Evolutionary conservation across 2,113 vertebrate species (phyloP).

Genomic region (Oostethus manadensis): DNA sequence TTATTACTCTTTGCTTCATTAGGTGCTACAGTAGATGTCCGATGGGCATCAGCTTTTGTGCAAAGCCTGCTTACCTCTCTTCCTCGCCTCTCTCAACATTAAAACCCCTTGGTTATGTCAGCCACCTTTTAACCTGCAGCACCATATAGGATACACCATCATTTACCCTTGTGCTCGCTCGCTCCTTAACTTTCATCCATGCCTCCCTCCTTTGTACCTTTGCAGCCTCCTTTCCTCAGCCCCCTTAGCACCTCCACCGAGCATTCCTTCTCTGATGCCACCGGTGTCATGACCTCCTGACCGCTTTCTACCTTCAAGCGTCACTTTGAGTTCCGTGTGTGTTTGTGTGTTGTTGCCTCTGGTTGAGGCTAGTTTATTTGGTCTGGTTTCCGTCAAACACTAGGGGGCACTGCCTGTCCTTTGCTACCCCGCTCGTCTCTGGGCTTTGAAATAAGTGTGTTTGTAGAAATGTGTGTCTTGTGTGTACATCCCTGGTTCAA

Average conservation of each 20-base stretch:
- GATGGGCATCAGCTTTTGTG: conserved; percentile 61
- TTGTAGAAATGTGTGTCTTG: conserved; percentile 38
- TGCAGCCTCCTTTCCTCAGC: conserved; percentile 6
- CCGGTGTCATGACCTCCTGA: conserved; percentile 43
- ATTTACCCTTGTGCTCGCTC: neutral
- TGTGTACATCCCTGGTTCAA: conserved; percentile 9
- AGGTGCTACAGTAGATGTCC: too few species aligned
- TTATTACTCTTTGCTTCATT: too few species aligned
- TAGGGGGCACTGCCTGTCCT: conserved; percentile 99
- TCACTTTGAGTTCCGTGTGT: conserved; percentile 18
- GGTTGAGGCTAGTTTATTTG: conserved; percentile 63
- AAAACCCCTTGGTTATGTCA: conserved; percentile 70
- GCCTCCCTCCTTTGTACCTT: conserved; percentile 10
- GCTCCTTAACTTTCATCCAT: neutral
- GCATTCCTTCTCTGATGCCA: conserved; percentile 49
- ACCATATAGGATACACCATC: neutral
- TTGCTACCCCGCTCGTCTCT: conserved; percentile 67
- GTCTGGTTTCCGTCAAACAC: conserved; percentile 80
- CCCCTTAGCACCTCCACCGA: conserved; percentile 8
- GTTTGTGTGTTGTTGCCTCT: conserved; percentile 40
- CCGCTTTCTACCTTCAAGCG: conserved; percentile 3
- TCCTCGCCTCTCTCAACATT: conserved; percentile 38
- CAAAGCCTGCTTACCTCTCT: conserved; percentile 41
- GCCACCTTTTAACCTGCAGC: conserved; percentile 51
- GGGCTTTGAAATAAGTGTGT: conserved; percentile 39